Base-by-base conservation (phyloP, 2,113 vertebrate genomes). In the Thamnaconus septentrionalis region DNA sequence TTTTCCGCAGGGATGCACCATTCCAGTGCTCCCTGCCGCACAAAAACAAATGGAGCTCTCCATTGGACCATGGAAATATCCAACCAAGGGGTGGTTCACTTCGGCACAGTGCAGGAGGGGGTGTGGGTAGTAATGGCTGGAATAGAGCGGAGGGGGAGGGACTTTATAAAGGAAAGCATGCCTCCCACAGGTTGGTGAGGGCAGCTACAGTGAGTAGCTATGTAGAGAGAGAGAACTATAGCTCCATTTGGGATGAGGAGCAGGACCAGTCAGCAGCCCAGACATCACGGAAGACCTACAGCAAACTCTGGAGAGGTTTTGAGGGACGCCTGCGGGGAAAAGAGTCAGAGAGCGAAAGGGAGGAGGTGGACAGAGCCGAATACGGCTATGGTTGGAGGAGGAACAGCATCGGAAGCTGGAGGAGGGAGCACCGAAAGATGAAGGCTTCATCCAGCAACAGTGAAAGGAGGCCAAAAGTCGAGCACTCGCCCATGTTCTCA, bases 151-250 rank as follows among this genome's bases (percentile, higher is more conserved):
- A 92, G 41, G 83, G 86, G 4, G 90, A 91, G 7, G 87, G 87
- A 42, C 92, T 94, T 11, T 94, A 94, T 65, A 89, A 78, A 72
- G 93, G 93, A 5, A 93, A 91, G 55, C 93, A 94, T 8, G 78
- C 77, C 31, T 92, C 92, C 0, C 90, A 90, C 71, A 91, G 91
- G 79, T 62, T 93, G 68, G 79, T 93, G 66, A 90, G 91, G 67
- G 91, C 92, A 5, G 84, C 90, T 0, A 91, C 91, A 1, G 87
- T 91, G 8, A 93, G 88, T 79, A 91, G 87, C 85, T 89, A 89
- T 3, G 76, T 78, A 44, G 88, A 83, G 51, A 80, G 76, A 50
- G 90, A 89, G 12, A 78, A 83, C 49, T 87, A 87, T 18, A 71
- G 80, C 66, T 80, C 75, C 0, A 72, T 76, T 67, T 91, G 91